phyloP scores from a whole-genome alignment of 2,797 vertebrate species.

The Acanthurus leucopareius region DNA sequence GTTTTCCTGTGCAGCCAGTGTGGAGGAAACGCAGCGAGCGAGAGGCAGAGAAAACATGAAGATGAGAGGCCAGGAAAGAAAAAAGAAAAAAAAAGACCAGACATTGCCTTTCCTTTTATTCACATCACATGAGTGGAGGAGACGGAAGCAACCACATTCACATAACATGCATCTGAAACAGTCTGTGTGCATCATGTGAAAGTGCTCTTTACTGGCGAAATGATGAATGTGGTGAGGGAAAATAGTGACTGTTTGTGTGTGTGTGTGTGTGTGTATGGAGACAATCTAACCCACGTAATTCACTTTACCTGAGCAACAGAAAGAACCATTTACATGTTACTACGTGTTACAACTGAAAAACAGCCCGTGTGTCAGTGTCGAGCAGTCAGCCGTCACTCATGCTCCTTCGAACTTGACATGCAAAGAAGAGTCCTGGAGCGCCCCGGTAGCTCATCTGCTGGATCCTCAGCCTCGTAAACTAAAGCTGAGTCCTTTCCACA shows the following conservation, averaged over 20 bases:
- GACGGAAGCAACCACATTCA: neutral
- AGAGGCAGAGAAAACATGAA: neutral
- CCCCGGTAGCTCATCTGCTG: too few species aligned
- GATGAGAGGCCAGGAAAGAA: neutral
- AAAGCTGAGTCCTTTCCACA: too few species aligned
- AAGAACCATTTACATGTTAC: too few species aligned
- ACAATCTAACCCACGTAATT: neutral
- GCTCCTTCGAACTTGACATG: too few species aligned
- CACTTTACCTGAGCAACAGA: too few species aligned
- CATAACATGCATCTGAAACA: neutral
- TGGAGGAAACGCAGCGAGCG: neutral
- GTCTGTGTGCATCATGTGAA: neutral
- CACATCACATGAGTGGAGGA: neutral
- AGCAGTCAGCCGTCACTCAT: too few species aligned
- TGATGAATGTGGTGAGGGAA: slow-evolving; percentile 2
- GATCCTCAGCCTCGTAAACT: too few species aligned
- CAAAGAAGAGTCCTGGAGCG: too few species aligned
- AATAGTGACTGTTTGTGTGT: neutral
- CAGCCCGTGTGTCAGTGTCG: too few species aligned
- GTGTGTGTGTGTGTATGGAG: neutral
- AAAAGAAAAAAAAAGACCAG: neutral
- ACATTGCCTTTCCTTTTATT: neutral
- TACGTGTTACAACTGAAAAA: too few species aligned
- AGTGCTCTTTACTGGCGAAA: neutral
- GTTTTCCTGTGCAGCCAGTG: neutral